Conservation (phyloP, 2,888 invertebrate species). For the Dynastes maya region DNA sequence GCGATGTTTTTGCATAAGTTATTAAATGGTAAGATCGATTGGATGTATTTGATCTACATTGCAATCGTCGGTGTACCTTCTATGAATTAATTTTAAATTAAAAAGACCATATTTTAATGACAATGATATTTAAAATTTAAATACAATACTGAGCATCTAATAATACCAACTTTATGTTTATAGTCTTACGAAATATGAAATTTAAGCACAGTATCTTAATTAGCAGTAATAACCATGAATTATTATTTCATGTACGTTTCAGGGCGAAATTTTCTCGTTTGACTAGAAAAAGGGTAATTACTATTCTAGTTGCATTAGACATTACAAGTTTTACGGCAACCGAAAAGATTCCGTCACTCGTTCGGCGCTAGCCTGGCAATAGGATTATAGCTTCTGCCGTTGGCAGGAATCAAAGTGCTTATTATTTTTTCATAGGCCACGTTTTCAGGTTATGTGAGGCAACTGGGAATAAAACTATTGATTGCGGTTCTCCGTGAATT, state of each 20-base stretch:
- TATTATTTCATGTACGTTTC: not conserved
- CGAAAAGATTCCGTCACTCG: slow-evolving; percentile 20
- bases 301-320: slow-evolving; percentile 2
- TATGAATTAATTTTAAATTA: too few species aligned
- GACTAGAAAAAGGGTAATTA: slow-evolving; percentile 9
- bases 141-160: too few species aligned
- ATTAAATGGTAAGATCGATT: too few species aligned
- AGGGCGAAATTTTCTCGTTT: not conserved
- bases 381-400: slow-evolving; percentile 41
- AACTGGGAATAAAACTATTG: slow-evolving; percentile 54
- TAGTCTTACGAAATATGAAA: not conserved
- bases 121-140: too few species aligned
- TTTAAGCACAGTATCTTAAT: not conserved
- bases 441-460: slow-evolving; percentile 54
- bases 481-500: slow-evolving; percentile 50
- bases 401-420: slow-evolving; percentile 55
- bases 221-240: not conserved
- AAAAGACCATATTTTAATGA: too few species aligned
- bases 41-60: too few species aligned
- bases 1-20: too few species aligned
- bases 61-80: too few species aligned
- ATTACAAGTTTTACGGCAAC: slow-evolving; percentile 32
- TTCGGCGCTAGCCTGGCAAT: not conserved
- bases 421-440: slow-evolving; percentile 55
- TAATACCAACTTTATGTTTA: not conserved